Evolutionary conservation across 2,113 vertebrate genomes (phyloP).

Genomic region (Trachemys scripta): DNA sequence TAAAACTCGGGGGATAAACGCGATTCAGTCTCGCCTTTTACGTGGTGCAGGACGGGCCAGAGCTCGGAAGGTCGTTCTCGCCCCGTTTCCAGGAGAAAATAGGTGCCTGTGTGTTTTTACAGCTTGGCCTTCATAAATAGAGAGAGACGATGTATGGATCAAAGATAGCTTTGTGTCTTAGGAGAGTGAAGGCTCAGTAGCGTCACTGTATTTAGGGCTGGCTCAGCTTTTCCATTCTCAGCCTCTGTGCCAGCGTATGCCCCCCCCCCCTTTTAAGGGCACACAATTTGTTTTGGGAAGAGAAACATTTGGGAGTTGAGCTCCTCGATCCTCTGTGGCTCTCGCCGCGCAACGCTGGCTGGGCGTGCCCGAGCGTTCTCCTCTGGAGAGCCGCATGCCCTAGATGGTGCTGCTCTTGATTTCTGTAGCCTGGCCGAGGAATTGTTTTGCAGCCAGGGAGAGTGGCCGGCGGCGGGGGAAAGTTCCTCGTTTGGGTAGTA

Average conservation of each 20-base stretch:
- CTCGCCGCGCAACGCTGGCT: not conserved
- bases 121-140: not conserved
- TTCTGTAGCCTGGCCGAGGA: too few species aligned
- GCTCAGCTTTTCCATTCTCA: slow-evolving; percentile 26
- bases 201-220: not conserved
- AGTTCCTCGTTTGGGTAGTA: too few species aligned
- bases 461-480: too few species aligned
- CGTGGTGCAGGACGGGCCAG: too few species aligned
- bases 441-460: too few species aligned
- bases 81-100: too few species aligned
- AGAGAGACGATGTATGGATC: not conserved
- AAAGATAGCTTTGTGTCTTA: slow-evolving; percentile 42
- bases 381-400: too few species aligned
- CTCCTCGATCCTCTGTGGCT: not conserved
- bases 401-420: not conserved
- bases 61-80: too few species aligned
- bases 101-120: not conserved
- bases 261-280: not conserved
- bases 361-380: too few species aligned
- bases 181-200: not conserved
- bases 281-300: not conserved
- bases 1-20: too few species aligned
- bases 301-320: not conserved
- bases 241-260: not conserved
- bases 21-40: too few species aligned